phyloP scores from a whole-genome alignment of 2,888 invertebrate genomes.

The Oegoconia quadripuncta region DNA sequence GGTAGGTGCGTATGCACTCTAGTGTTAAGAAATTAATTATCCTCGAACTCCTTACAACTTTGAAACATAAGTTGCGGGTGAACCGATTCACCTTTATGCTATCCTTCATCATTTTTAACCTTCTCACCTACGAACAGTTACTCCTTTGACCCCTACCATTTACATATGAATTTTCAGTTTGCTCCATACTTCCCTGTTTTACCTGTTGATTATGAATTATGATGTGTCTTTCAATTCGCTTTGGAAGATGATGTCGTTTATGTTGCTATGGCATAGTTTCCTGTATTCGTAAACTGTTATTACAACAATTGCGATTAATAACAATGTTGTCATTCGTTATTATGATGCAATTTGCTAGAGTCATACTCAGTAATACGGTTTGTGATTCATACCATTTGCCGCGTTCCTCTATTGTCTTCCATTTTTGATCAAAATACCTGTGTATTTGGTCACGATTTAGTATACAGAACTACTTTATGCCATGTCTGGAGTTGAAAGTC shows the following conservation, averaged over 20 bases:
- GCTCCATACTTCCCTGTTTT: background rate
- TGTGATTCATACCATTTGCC: conserved; percentile 27
- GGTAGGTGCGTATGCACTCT: too few relatives aligned
- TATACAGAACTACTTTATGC: background rate
- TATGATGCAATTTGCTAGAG: conserved; percentile 14
- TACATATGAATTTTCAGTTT: conserved; percentile 1
- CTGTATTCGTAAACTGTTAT: background rate
- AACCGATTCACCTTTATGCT: conserved; percentile 19
- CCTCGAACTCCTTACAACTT: too few relatives aligned
- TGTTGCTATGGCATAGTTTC: conserved; percentile 7
- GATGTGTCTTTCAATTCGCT: background rate
- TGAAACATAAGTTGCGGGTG: conserved; percentile 21
- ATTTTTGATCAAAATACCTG: conserved; percentile 9
- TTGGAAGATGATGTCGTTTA: background rate
- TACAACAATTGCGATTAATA: conserved; percentile 11
- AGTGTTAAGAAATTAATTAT: too few relatives aligned
- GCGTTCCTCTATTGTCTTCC: conserved; percentile 21
- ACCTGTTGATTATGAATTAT: background rate
- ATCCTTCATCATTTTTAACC: conserved; percentile 8
- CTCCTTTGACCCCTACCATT: conserved; percentile 9
- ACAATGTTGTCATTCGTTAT: conserved; percentile 17
- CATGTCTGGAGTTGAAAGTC: background rate
- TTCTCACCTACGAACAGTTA: background rate
- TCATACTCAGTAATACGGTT: too few relatives aligned
- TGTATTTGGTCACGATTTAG: conserved; percentile 5